A percentile compares a stretch with the other conserved stretches of the same genome.
Evolutionary conservation across 2,113 vertebrate genomes (phyloP).

Genomic region (Pagrus major): DNA sequence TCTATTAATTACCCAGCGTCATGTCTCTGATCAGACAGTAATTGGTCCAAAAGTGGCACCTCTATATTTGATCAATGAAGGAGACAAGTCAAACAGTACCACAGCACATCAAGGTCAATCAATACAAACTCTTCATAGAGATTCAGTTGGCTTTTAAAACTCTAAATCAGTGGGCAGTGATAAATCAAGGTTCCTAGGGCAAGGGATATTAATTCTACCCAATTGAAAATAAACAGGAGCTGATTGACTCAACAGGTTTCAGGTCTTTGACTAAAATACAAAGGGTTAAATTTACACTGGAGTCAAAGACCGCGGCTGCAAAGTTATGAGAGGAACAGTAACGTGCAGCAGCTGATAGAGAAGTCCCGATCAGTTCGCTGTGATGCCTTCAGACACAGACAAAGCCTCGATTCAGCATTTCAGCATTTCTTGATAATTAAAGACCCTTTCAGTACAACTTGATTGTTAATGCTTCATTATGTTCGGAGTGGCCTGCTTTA

Average conservation of each 20-base stretch:
- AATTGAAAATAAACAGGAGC: not conserved
- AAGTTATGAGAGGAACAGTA: not conserved
- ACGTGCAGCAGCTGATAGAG: slow-evolving; percentile 38
- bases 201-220: not conserved
- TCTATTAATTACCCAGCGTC: not conserved
- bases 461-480: slow-evolving; percentile 85
- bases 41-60: not conserved
- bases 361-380: slow-evolving; percentile 31
- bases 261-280: not conserved
- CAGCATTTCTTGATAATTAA: slow-evolving; percentile 84
- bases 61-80: not conserved
- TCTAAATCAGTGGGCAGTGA: not conserved
- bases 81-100: not conserved
- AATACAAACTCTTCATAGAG: not conserved
- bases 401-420: slow-evolving; percentile 81
- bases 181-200: not conserved
- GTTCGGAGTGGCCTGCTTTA: slow-evolving; percentile 79
- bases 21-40: not conserved
- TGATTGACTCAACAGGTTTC: slow-evolving; percentile 13
- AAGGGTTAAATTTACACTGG: not conserved
- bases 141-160: not conserved
- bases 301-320: slow-evolving; percentile 1
- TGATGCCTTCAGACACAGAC: slow-evolving; percentile 47
- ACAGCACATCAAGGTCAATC: not conserved
- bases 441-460: slow-evolving; percentile 74